Percentiles rank a stretch among this genome's conserved stretches.
Evolutionary conservation across 2,113 vertebrate species (phyloP).

Genomic region (Macrotis lagotis): DNA sequence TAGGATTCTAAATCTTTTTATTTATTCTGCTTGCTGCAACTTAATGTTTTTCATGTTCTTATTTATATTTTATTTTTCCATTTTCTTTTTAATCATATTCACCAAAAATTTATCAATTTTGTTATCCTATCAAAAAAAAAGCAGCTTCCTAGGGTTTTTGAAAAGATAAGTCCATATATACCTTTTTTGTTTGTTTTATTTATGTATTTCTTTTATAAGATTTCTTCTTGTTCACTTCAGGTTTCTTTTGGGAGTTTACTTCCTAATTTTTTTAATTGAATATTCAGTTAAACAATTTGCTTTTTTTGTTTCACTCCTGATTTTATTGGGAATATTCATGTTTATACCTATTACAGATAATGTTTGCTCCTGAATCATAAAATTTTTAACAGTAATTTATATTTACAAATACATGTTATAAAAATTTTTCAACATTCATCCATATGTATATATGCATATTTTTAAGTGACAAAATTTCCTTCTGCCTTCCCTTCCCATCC

Average conservation of each 20-base stretch:
- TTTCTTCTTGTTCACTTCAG: background rate
- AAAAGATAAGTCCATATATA: background rate
- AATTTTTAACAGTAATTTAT: too few relatives aligned
- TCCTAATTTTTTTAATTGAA: too few relatives aligned
- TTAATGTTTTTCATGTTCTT: background rate
- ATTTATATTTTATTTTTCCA: background rate
- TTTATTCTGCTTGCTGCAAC: background rate
- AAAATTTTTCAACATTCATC: too few relatives aligned
- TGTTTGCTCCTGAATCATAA: too few relatives aligned
- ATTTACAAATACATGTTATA: too few relatives aligned
- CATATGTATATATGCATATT: too few relatives aligned
- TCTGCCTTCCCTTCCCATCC: too few relatives aligned
- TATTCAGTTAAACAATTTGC: background rate
- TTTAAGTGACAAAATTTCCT: too few relatives aligned
- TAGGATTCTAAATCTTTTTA: background rate
- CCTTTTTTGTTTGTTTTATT: background rate
- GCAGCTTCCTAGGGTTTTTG: background rate
- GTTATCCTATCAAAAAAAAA: background rate
- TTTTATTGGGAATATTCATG: too few relatives aligned
- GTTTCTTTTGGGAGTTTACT: too few relatives aligned
- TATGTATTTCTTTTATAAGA: background rate
- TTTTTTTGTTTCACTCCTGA: too few relatives aligned
- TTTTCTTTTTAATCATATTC: background rate
- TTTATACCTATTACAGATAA: too few relatives aligned
- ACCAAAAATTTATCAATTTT: background rate